A percentile compares a stretch with the other conserved stretches of the same genome.
These are phyloP conservation scores for Mormyrus hasselquistii DNA, from an alignment of 2,797 vertebrate species.

Conservation along the genomic window DNA sequence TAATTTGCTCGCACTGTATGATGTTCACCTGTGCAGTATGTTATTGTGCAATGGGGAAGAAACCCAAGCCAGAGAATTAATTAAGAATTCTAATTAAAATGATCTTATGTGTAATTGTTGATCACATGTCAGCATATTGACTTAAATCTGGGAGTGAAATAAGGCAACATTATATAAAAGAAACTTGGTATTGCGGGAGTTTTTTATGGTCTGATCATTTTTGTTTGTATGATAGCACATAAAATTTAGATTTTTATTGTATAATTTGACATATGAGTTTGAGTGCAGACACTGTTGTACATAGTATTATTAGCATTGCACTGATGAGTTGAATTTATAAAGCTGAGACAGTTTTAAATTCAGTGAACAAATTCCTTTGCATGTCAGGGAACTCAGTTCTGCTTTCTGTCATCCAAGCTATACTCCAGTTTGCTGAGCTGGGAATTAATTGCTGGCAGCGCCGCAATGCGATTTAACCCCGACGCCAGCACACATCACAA, in stretches of 20 bases:
- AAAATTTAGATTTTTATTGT: not conserved
- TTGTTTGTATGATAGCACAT: not conserved
- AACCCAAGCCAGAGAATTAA: not conserved
- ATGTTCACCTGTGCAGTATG: not conserved
- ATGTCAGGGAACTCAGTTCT: not conserved
- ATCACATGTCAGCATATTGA: not conserved
- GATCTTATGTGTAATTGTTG: not conserved
- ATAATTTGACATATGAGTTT: not conserved
- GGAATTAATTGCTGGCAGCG: not conserved
- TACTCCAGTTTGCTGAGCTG: not conserved
- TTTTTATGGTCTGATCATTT: not conserved
- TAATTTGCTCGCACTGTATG: not conserved
- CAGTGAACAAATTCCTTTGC: not conserved
- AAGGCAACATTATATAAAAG: not conserved
- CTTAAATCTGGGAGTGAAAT: not conserved
- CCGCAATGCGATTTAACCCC: not conserved
- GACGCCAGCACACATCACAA: not conserved
- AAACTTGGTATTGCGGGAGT: not conserved
- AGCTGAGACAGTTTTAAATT: not conserved
- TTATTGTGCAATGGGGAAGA: not conserved
- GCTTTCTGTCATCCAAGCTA: not conserved
- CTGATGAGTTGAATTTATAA: not conserved
- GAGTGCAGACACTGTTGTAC: not conserved
- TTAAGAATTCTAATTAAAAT: not conserved
- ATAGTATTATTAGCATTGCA: not conserved